These are phyloP conservation scores for Macrochelys suwanniensis DNA, from an alignment of 2,797 vertebrate species.

Conservation along the genomic window DNA sequence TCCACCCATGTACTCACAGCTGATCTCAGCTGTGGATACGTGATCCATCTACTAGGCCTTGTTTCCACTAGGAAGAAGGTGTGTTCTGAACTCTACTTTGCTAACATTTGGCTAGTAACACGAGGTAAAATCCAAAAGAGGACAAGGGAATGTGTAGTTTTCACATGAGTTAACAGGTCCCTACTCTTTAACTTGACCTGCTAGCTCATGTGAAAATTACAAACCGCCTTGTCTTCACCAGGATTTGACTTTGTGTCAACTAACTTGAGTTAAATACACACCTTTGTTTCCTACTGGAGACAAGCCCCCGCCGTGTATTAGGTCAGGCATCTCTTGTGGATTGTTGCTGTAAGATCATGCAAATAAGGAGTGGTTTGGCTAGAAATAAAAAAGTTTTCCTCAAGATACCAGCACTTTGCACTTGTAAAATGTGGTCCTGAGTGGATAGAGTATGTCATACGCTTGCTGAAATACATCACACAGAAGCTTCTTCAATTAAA, in stretches of 20 bases:
- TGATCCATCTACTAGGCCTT: background rate
- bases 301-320: background rate
- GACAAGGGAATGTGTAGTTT: background rate
- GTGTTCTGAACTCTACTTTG: background rate
- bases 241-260: background rate
- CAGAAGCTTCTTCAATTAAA: background rate
- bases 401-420: accelerated
- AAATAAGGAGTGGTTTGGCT: background rate
- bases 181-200: background rate
- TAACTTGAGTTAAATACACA: background rate
- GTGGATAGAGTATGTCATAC: too few species aligned
- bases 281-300: background rate
- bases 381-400: background rate
- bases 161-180: background rate
- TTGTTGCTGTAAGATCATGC: background rate
- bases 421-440: too few species aligned
- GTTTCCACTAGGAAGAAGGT: background rate
- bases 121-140: background rate
- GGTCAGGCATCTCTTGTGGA: background rate
- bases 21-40: background rate
- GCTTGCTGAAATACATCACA: background rate
- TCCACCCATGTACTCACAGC: background rate
- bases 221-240: background rate
- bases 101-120: background rate
- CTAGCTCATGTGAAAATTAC: background rate